Percentiles rank a stretch among this genome's conserved stretches.
These are phyloP conservation scores for Peromyscus polionotus DNA, from an alignment of 2,113 vertebrate genomes.

Conservation along the genomic window DNA sequence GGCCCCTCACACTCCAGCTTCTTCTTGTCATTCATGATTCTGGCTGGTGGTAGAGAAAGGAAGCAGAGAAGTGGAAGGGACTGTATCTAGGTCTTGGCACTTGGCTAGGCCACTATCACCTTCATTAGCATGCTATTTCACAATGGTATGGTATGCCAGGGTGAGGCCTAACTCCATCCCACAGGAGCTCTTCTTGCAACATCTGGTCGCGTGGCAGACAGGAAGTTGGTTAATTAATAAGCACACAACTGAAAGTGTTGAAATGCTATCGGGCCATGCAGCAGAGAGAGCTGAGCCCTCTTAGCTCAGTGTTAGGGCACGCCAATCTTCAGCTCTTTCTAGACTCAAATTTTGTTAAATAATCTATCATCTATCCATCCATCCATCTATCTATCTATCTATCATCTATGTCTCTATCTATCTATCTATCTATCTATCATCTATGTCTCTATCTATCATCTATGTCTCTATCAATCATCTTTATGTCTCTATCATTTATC, in stretches of 20 bases:
- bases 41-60: not conserved
- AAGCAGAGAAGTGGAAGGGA: not conserved
- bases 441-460: too few species aligned
- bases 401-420: too few species aligned
- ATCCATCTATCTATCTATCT: too few species aligned
- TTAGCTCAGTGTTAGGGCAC: not conserved
- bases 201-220: conserved; percentile 25
- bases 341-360: not conserved
- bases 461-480: too few species aligned
- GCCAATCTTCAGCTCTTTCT: not conserved
- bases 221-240: conserved; percentile 56
- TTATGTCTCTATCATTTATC: too few species aligned
- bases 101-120: not conserved
- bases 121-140: not conserved
- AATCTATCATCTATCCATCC: too few species aligned
- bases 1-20: not conserved
- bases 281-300: not conserved
- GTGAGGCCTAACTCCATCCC: conserved; percentile 5
- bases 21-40: not conserved
- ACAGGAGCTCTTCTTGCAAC: conserved; percentile 35
- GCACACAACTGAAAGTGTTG: conserved; percentile 22
- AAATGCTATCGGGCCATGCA: not conserved
- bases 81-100: not conserved
- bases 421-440: too few species aligned
- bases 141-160: not conserved